Evolutionary conservation across 2,888 invertebrate species (phyloP).

Genomic region (Sminthurides aquaticus): DNA sequence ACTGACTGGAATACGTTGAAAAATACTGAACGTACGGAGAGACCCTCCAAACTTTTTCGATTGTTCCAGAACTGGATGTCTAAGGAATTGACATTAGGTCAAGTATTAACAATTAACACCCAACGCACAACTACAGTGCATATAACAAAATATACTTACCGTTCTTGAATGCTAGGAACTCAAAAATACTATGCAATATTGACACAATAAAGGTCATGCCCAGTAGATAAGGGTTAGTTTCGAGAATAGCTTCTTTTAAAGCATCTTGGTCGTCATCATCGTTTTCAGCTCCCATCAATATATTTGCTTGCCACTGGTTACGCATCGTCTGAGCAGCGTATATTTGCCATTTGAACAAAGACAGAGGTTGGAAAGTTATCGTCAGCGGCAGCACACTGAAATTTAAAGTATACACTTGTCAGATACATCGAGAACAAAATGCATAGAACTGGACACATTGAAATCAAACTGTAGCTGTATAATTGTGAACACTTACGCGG

Average conservation of each 20-base stretch:
- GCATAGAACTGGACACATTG: background rate
- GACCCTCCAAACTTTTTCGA: slow-evolving; percentile 78
- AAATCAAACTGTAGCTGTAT: background rate
- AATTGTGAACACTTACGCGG: slow-evolving; percentile 51
- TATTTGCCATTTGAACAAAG: slow-evolving; percentile 95
- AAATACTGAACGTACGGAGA: slow-evolving; percentile 95
- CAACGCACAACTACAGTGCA: no score
- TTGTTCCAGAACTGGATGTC: slow-evolving; percentile 99
- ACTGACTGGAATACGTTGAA: slow-evolving; percentile 96
- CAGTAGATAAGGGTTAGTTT: slow-evolving; percentile 92
- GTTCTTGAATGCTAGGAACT: slow-evolving; percentile 97
- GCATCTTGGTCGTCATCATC: slow-evolving; percentile 84
- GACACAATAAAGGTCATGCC: slow-evolving; percentile 86
- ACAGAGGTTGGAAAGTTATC: slow-evolving; percentile 78
- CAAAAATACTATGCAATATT: slow-evolving; percentile 93
- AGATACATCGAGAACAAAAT: no score
- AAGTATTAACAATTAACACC: background rate
- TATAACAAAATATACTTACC: slow-evolving; percentile 52
- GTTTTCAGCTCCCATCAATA: slow-evolving; percentile 55
- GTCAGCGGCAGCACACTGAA: slow-evolving; percentile 55
- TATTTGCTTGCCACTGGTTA: slow-evolving; percentile 65
- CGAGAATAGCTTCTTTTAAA: slow-evolving; percentile 85
- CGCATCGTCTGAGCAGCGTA: slow-evolving; percentile 94
- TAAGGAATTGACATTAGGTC: no score
- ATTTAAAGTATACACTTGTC: slow-evolving; percentile 12